Evolutionary conservation across 1,140 invertebrate species (phyloP), one percentile per base, ranked within the genome.

Genomic region (Globodera rostochiensis): DNA sequence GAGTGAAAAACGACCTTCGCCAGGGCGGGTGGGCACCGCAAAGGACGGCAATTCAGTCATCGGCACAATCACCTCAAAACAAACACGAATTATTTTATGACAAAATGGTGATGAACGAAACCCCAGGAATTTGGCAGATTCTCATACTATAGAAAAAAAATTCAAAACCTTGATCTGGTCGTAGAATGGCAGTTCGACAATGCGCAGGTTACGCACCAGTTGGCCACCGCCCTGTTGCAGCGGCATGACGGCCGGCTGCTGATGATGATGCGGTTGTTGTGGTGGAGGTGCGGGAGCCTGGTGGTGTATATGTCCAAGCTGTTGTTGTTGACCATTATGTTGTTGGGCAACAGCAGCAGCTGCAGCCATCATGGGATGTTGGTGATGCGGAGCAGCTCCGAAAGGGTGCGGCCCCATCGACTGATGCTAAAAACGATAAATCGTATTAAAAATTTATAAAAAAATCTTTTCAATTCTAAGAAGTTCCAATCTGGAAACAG

Each of bases 11-110:
- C 79, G 77, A 0, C 57, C 83, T 0, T 84, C 82, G 36, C 83
- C 83, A 21, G 77, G 84, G 19, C 83, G 69, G 2, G 73, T 70
- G 13, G 36, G 79, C 36, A 84, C 74, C 67, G 77, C 36, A 67
- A 60, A 83, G 7, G 82, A 49, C 13, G 69, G 84, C 46, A 84
- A 50, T 66, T 84, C 83, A 8, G 84, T 84, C 70, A 84, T 60
- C 36, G 49, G 67, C 11, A 80, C 50, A 6, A 84, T 71, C 3
- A 80, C 73, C 83, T 84, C 4, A 67, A 84, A 46, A 60, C 46
- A 49, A 71, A 71, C 70, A 13, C 11, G 1, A 19, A 15, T 9
- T 9, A 71, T 71, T 71, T 13, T 13, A 21, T 21, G 67, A 45
- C 8, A 64, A 76, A 6, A 13, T 19, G 50, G n/a, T 0, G 47